Conservation (phyloP, 2,797 vertebrate species). For the Neopelma chrysocephalum region DNA sequence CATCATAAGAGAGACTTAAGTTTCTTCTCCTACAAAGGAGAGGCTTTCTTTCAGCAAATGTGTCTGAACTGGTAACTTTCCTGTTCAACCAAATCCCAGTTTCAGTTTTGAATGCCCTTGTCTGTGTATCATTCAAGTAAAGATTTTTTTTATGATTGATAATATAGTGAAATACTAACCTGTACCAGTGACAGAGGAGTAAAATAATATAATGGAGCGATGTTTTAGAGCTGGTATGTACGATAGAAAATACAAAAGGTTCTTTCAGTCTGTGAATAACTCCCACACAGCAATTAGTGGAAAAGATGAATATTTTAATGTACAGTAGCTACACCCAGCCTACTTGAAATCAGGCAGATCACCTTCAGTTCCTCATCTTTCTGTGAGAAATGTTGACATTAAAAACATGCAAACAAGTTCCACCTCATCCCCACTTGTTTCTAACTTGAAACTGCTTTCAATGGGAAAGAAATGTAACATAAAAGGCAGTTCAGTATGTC, state of each 20-base stretch:
- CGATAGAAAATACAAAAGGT: constrained; percentile 60
- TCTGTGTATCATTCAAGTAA: constrained; percentile 32
- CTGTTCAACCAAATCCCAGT: background rate
- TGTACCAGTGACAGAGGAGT: constrained; percentile 52
- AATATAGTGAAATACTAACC: constrained; percentile 54
- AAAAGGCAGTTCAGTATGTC: background rate
- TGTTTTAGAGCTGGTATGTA: constrained; percentile 56
- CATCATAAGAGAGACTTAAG: background rate
- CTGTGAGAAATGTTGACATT: constrained; percentile 30
- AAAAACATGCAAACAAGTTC: background rate
- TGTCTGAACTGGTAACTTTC: background rate
- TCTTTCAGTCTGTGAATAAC: constrained; percentile 69
- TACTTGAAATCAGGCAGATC: constrained; percentile 49
- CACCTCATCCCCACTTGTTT: background rate
- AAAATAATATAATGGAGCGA: constrained; percentile 45
- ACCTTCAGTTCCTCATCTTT: constrained; percentile 38
- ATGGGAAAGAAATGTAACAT: background rate
- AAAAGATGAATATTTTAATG: constrained; percentile 60
- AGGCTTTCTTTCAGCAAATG: background rate
- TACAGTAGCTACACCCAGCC: constrained; percentile 49
- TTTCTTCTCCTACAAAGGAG: background rate
- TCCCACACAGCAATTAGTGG: constrained; percentile 73
- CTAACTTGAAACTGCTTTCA: constrained; percentile 26
- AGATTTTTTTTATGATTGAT: constrained; percentile 57
- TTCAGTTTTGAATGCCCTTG: constrained; percentile 51